phyloP scores from a whole-genome alignment of 2,888 invertebrate genomes.

The Parnassius glacialis region DNA sequence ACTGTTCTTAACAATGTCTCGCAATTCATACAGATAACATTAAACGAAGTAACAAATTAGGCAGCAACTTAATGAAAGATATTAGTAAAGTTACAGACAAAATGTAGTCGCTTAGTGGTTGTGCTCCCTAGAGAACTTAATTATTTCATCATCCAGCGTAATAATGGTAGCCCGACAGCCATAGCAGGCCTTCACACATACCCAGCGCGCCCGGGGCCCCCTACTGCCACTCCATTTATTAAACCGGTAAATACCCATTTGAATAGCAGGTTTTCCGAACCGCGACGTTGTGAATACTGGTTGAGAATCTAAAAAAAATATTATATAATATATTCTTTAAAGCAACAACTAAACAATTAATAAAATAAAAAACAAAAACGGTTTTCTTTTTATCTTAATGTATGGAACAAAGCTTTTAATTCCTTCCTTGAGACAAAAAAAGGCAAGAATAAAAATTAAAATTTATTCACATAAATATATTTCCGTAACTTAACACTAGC shows the following conservation, averaged over 20 bases:
- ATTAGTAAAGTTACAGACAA: no score
- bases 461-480: neutral
- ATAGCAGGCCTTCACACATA: constrained; percentile 34
- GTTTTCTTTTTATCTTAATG: no score
- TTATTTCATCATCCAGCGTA: constrained; percentile 38
- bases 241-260: constrained; percentile 40
- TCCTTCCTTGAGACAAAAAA: neutral
- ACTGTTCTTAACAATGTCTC: no score
- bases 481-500: no score
- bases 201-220: constrained; percentile 36
- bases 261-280: constrained; percentile 36
- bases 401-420: no score
- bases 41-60: no score
- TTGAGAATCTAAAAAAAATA: constrained; percentile 1
- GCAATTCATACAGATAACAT: no score
- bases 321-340: no score
- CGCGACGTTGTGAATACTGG: constrained; percentile 35
- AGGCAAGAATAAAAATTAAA: neutral
- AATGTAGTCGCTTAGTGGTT: constrained; percentile 6
- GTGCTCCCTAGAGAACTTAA: constrained; percentile 29
- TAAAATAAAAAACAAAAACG: no score
- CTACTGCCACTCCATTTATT: constrained; percentile 36
- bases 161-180: constrained; percentile 37
- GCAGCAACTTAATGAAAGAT: neutral
- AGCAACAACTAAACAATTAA: no score